phyloP scores from a whole-genome alignment of 2,888 invertebrate species.

The Sminthurinus aureus region DNA sequence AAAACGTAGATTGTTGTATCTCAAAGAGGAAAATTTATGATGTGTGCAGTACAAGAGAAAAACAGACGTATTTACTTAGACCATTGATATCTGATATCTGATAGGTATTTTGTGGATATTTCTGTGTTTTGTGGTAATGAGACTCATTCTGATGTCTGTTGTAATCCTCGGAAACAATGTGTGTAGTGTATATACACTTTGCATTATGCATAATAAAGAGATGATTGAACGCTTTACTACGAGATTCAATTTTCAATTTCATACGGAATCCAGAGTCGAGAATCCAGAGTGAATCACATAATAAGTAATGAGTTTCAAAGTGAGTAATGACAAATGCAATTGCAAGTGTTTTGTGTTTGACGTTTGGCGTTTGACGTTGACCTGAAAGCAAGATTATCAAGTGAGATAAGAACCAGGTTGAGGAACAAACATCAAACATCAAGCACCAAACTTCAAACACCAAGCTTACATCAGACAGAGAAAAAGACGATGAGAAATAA shows the following conservation, averaged over 20 bases:
- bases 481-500: not conserved
- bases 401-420: not conserved
- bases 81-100: not conserved
- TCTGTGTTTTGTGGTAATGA: no score
- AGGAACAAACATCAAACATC: not conserved
- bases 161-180: no score
- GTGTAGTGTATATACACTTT: no score
- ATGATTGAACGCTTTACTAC: no score
- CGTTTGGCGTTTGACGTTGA: not conserved
- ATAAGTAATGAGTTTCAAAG: not conserved
- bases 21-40: conserved; percentile 2
- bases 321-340: conserved; percentile 12
- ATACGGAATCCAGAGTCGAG: not conserved
- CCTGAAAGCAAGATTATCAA: conserved; percentile 14
- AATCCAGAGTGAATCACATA: not conserved
- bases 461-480: not conserved
- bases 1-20: no score
- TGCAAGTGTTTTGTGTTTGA: no score
- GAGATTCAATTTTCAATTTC: no score
- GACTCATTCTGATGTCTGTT: no score
- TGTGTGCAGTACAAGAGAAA: not conserved
- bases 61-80: no score
- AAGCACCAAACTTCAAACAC: not conserved
- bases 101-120: no score
- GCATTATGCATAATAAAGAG: no score